Evolutionary conservation across 2,888 invertebrate genomes (phyloP).

Genomic region (Polia nebulosa): DNA sequence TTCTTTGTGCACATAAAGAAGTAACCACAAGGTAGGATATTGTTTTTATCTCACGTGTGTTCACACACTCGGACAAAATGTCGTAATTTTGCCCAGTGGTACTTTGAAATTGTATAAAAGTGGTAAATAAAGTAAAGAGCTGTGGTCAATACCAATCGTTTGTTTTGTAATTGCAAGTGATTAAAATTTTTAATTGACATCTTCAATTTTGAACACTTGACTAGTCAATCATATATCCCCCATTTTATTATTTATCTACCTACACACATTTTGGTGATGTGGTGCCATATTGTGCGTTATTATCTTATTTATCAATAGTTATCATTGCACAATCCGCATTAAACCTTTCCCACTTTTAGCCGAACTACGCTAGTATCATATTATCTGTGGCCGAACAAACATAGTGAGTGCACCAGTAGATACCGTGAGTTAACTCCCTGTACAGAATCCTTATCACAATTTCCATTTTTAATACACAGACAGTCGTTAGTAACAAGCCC

Average conservation of each 20-base stretch:
- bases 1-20: conserved; percentile 50
- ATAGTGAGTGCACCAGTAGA: not conserved
- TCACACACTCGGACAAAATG: too few species aligned
- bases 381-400: too few species aligned
- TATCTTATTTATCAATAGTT: conserved; percentile 1
- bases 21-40: conserved; percentile 44
- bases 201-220: not conserved
- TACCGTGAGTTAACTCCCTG: too few species aligned
- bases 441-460: not conserved
- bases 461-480: too few species aligned
- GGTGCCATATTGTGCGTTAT: not conserved
- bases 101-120: not conserved
- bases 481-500: too few species aligned
- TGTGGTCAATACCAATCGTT: not conserved
- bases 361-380: not conserved
- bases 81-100: not conserved
- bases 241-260: not conserved
- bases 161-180: not conserved
- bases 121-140: not conserved
- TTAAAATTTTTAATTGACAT: not conserved
- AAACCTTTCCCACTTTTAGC: not conserved
- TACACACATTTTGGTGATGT: not conserved
- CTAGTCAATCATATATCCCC: not conserved
- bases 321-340: conserved; percentile 1
- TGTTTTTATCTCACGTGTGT: not conserved